Base-by-base conservation (phyloP, 2,797 vertebrate species). In the Lepilemur ruficaudatus region DNA sequence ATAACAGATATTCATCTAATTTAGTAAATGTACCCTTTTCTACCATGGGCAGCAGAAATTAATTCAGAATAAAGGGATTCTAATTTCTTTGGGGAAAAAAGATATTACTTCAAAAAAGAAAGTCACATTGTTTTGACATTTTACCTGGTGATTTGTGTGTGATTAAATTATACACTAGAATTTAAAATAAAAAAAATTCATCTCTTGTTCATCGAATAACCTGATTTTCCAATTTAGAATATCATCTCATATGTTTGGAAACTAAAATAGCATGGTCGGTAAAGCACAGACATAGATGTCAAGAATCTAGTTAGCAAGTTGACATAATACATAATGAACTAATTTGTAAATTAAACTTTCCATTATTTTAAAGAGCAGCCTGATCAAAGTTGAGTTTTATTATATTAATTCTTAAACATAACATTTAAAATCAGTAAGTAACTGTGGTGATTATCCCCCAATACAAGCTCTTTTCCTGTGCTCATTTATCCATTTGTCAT, bases 1-100 rank as follows among this genome's bases (percentile, higher is more conserved):
- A 83, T 87, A 96, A 69, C 20, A 95, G 30, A 35, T 55, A 81
- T 87, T 93, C 80, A 87, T 94, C 89, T 91, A 48, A 82, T 61
- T 93, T 80, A 89, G 73, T 50, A 94, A 96, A 75, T 61, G 38
- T 22, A 46, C 30, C 22, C 57, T 87, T 95, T 82, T 79, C 75
- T 83, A 22, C 67, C 73, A 72, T 41, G 38, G 23, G 65, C 63
- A 7, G 59, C 82, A 70, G 69, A 97, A 80, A 55, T 82, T 46
- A 91, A 86, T 48, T 86, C 73, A 94, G 57, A 86, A 80, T 94
- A 96, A 95, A 95, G 86, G 12, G 63, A 76, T 43, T 78, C 79
- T 38, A n/a, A 41, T 65, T 93, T 81, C 65, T 94, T 70, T 48
- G 81, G 12, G 12, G 78, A 91, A 4, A 55, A 80, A 92, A 96